A percentile compares a stretch with the other conserved stretches of the same genome.
These are phyloP conservation scores for Nasonia longicornis DNA, from an alignment of 1,140 invertebrate genomes.

Conservation along the genomic window DNA sequence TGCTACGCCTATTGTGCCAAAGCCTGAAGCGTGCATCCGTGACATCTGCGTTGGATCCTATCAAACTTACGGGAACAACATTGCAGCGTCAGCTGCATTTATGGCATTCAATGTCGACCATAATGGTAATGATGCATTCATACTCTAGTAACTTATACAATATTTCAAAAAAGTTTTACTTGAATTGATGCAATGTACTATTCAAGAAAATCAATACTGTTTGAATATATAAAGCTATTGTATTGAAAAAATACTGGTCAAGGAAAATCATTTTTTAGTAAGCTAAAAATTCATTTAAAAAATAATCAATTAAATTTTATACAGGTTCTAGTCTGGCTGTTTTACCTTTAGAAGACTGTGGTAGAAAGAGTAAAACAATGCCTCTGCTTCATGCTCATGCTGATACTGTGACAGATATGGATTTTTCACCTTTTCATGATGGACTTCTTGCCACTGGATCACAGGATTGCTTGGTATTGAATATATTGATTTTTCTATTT, in stretches of 20 bases:
- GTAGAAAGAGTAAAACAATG: slow-evolving; percentile 87
- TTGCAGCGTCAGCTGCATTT: slow-evolving; percentile 90
- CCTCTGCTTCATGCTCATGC: slow-evolving; percentile 86
- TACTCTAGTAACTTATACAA: background rate
- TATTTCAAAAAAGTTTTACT: background rate
- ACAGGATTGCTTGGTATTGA: slow-evolving; percentile 84
- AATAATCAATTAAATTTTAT: slow-evolving; percentile 14
- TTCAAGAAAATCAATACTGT: slow-evolving; percentile 4
- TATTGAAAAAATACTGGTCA: background rate
- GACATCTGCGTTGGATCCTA: slow-evolving; percentile 91
- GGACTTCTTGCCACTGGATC: slow-evolving; percentile 90
- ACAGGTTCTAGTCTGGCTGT: slow-evolving; percentile 88
- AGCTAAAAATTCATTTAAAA: background rate
- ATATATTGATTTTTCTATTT: background rate
- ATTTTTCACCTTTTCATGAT: slow-evolving; percentile 95
- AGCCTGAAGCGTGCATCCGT: slow-evolving; percentile 89
- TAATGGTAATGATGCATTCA: slow-evolving; percentile 65
- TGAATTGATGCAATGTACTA: background rate
- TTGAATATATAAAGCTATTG: slow-evolving; percentile 9
- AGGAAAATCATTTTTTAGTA: no score
- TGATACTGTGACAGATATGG: slow-evolving; percentile 94
- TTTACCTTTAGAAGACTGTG: slow-evolving; percentile 86
- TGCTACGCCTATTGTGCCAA: slow-evolving; percentile 92
- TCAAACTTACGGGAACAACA: slow-evolving; percentile 93
- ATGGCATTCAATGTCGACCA: slow-evolving; percentile 95